phyloP scores from a whole-genome alignment of 2,113 vertebrate species.

The Furnarius figulus region DNA sequence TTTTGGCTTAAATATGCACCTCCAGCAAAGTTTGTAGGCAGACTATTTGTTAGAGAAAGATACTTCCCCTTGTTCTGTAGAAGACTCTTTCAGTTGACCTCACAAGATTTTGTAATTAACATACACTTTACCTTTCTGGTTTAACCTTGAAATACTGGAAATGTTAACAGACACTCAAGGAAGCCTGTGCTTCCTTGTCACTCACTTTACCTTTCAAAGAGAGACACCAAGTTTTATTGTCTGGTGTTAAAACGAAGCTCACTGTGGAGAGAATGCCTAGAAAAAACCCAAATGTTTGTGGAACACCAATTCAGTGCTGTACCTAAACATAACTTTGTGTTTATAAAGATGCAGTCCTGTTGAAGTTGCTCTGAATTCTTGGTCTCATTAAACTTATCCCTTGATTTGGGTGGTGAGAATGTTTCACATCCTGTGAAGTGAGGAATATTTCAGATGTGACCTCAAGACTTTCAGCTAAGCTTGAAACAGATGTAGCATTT shows the following conservation, averaged over 20 bases:
- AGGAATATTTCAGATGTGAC: neutral
- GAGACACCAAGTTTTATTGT: neutral
- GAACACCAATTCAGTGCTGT: neutral
- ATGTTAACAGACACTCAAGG: neutral
- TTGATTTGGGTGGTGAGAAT: neutral
- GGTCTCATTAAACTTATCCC: neutral
- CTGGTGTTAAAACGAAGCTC: neutral
- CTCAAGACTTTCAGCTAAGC: neutral
- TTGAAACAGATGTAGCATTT: neutral
- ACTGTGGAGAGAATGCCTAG: neutral
- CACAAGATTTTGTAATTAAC: neutral
- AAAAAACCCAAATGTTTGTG: neutral
- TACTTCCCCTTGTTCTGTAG: neutral
- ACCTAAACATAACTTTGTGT: neutral
- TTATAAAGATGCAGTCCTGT: neutral
- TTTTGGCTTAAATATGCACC: neutral
- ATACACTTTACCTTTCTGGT: neutral
- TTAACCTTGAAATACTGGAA: neutral
- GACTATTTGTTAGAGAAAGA: neutral
- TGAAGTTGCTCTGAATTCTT: neutral
- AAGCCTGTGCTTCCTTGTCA: neutral
- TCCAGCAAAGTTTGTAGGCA: neutral
- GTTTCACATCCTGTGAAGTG: neutral
- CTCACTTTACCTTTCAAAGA: neutral
- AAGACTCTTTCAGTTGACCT: neutral